phyloP scores from a whole-genome alignment of 2,888 invertebrate genomes.

The Pecten maximus region DNA sequence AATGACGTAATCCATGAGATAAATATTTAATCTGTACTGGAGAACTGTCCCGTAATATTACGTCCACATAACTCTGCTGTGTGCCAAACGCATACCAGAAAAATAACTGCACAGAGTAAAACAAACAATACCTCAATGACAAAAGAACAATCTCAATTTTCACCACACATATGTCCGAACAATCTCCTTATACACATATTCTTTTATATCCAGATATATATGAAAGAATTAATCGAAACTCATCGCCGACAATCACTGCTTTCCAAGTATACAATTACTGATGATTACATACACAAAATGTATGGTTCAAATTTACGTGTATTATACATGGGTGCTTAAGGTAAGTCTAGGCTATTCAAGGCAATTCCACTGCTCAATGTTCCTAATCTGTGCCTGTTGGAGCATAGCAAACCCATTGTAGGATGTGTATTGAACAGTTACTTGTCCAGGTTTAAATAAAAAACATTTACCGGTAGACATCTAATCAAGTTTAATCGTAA shows the following conservation, averaged over 20 bases:
- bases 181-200: neutral
- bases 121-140: neutral
- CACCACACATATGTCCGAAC: neutral
- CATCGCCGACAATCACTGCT: neutral
- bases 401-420: neutral
- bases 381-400: neutral
- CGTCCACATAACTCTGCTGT: neutral
- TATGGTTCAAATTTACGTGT: neutral
- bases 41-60: neutral
- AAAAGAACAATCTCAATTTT: neutral
- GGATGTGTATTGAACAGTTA: conserved; percentile 4
- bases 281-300: neutral
- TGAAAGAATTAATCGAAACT: neutral
- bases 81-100: neutral
- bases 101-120: neutral
- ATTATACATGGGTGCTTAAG: neutral
- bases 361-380: neutral
- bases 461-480: neutral
- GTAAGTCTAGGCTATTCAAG: neutral
- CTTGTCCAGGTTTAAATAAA: neutral
- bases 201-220: neutral
- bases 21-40: neutral
- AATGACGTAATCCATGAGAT: neutral
- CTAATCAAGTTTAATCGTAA: neutral
- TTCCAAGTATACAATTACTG: neutral